Evolutionary conservation across 2,888 invertebrate genomes (phyloP), one percentile per base, ranked within the genome.

Genomic region (Vesta saturnalis): DNA sequence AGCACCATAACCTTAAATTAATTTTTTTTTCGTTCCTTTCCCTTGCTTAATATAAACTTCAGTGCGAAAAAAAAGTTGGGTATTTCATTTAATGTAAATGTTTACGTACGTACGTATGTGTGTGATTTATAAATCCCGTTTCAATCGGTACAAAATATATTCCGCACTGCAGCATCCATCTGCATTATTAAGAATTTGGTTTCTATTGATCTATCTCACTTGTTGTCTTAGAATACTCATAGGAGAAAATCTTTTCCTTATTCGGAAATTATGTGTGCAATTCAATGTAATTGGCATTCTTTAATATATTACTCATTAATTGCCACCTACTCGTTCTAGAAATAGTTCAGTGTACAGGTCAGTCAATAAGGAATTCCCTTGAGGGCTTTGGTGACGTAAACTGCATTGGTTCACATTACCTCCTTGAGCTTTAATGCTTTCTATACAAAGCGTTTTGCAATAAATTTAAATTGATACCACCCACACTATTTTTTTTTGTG

Each of bases 131-230:
- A 35, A 64, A 64, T 16, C 59, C 64, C 12, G 16, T n/a, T 64
- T 57, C n/a, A 64, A 52, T 4, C 64, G 3, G 59, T 22, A 55
- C 47, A 65, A 65, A 60, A 55, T 39, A 52, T n/a, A 47, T 57
- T 22, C 59, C 58, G 62, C 62, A 67, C 21, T 67, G 67, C 62
- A 67, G 62, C 67, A 67, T 63, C 59, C 59, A n/a, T 15, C 35
- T 67, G 62, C 62, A 67, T 62, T 59, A 59, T 67, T 62, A 63
- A 54, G 59, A 67, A 63, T 67, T 67, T 39, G 46, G 66, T 12
- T 19, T 47, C 10, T 67, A 67, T 67, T 46, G 67, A 67, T 63
- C 55, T 54, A 12, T 19, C 3, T 3, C 1, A 2, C n/a, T 30
- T 8, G 15, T 43, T n/a, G 2, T 2, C 43, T 43, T 43, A 43